Evolutionary conservation across 2,113 vertebrate species (phyloP), one percentile per base, ranked within the genome.

Genomic region (Xenus cinereus): DNA sequence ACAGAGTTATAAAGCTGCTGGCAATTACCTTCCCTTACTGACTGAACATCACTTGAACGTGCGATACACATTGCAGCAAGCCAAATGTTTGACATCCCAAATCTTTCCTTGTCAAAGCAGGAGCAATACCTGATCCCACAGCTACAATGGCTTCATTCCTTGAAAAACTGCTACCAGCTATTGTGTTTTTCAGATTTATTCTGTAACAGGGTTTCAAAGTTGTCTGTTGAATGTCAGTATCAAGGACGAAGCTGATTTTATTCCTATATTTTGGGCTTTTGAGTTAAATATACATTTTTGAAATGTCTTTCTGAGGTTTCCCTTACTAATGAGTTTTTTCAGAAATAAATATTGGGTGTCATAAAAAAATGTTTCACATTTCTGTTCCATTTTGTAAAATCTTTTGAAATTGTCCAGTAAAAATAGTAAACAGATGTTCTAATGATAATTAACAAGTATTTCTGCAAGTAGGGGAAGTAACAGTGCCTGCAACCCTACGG

Each of bases 381-480:
- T 80, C 50, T 78, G 16, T 84, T 85, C 71, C 27, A 37, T 91
- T 92, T 79, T 79, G 13, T 85, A 92, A 87, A 89, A 45, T 75
- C 60, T 89, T 75, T 41, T 84, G 69, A 87, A 93, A 84, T 32
- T 21, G 89, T 39, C 19, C 26, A 80, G 78, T 95, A 69, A 43
- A 85, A 92, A 84, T 41, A 82, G 19, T 75, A 91, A 91, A 69
- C 80, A 95, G 62, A 85, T 93, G 62, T 89, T 95, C 50, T 62
- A 84, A 67, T 62, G 84, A 92, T 27, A 93, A 93, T 73, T 96
- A 87, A 73, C 27, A 82, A 60, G 13, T 78, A 72, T 82, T 94
- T 91, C 30, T 91, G 46, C 7, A 27, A 56, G 7, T 28, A 48
- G 30, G 16, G 20, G 74, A 60, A 21, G 6, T 87, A 75, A 82